Evolutionary conservation across 2,113 vertebrate species (phyloP), one percentile per base, ranked within the genome.

Genomic region (Siniperca knerii): DNA sequence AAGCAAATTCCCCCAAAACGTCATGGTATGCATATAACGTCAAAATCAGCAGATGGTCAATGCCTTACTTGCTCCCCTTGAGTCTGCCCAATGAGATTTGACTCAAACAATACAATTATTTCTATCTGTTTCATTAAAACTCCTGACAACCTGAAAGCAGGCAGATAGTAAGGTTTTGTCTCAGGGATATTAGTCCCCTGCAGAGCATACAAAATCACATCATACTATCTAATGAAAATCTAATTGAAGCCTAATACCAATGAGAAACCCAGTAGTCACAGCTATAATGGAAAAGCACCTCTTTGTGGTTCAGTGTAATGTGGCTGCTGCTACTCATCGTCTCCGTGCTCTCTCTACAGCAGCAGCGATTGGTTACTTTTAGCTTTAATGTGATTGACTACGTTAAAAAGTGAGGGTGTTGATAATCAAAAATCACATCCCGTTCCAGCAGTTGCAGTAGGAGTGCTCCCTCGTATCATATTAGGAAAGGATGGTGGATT

Each of bases 341-440:
- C 44, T 0, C 55, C 11, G 1, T 1, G n/a, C 60, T 75, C 55
- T 57, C 71, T 83, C 61, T 52, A 48, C 75, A 25, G 66, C 70
- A 10, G 29, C 57, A 52, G 54, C 29, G n/a, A 82, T 75, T 82
- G 79, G 64, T 79, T 80, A 81, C 79, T 82, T 79, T 79, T 7
- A 74, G 75, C 88, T 89, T 84, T 90, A 46, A 79, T 82, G 79
- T 79, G 67, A 89, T 58, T 50, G 72, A 71, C 80, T 84, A 25
- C 2, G 66, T 73, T 73, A 29, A 84, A 29, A 70, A 85, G 42
- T 60, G 70, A 75, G 84, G 86, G 77, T 87, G 88, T 91, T 89
- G 82, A 86, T 91, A 90, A 94, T 93, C 92, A 74, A 94, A 94
- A 85, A 87, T 69, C 75, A 84, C 83, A 83, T 40, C 60, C 73